Conservation (phyloP, 2,888 invertebrate species). For the Apocheima hispidaria region DNA sequence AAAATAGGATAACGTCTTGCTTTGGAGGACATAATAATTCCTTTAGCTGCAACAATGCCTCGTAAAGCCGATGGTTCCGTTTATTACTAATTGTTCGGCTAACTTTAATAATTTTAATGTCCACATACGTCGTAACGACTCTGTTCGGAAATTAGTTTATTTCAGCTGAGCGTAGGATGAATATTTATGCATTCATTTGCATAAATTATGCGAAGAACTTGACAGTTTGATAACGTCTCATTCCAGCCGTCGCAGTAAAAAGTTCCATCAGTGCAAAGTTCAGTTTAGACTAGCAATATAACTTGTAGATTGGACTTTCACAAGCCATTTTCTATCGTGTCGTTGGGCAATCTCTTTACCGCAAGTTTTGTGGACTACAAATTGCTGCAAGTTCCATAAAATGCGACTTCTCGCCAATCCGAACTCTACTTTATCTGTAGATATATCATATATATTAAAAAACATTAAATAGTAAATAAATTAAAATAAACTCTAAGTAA, state of each 20-base stretch:
- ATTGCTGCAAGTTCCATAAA: too few species aligned
- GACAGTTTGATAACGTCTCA: conserved; percentile 37
- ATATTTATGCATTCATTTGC: conserved; percentile 47
- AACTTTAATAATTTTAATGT: conserved; percentile 36
- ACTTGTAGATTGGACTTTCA: not conserved
- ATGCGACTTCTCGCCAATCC: too few species aligned
- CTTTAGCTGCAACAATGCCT: conserved; percentile 58
- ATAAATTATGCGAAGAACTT: conserved; percentile 44
- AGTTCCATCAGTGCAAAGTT: not conserved
- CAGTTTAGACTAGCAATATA: not conserved
- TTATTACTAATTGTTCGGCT: conserved; percentile 72
- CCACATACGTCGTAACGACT: conserved; percentile 41
- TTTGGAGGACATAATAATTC: not conserved
- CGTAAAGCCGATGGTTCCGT: conserved; percentile 55
- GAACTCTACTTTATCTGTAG: too few species aligned
- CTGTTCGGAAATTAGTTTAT: conserved; percentile 42
- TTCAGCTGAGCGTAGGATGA: conserved; percentile 27
- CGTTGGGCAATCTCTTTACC: too few species aligned
- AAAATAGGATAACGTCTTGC: not conserved
- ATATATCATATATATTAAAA: too few species aligned
- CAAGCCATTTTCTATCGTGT: not conserved
- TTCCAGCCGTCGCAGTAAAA: conserved; percentile 30
- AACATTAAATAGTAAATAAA: too few species aligned
- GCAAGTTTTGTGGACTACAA: not conserved
- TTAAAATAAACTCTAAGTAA: too few species aligned